Evolutionary conservation across 2,113 vertebrate genomes (phyloP).

Genomic region (Mugil cephalus): DNA sequence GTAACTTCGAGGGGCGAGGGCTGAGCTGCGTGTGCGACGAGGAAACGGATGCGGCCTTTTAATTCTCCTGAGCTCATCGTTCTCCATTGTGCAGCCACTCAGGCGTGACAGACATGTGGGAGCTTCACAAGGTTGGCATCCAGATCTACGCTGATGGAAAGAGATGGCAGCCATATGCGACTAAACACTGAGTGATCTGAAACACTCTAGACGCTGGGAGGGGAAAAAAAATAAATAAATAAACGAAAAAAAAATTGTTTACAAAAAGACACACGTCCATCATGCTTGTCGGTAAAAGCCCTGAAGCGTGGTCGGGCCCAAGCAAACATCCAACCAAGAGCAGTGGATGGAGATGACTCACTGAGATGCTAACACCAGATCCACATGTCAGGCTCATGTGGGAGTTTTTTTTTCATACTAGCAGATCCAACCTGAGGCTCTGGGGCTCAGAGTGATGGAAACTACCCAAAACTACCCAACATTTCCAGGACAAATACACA

Average conservation of each 20-base stretch:
- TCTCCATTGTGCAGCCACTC: constrained; percentile 48
- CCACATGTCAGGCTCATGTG: too few relatives aligned
- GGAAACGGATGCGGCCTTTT: constrained; percentile 31
- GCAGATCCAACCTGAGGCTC: too few relatives aligned
- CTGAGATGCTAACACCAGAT: too few relatives aligned
- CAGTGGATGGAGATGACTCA: too few relatives aligned
- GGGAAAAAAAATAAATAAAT: neutral
- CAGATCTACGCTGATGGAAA: constrained; percentile 71
- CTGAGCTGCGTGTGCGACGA: neutral
- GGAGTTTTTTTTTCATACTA: too few relatives aligned
- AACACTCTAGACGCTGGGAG: constrained; percentile 29
- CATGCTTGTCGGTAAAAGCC: constrained; percentile 1
- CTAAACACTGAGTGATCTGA: constrained; percentile 26
- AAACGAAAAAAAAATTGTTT: constrained; percentile 40
- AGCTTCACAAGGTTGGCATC: constrained; percentile 54
- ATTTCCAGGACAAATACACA: too few relatives aligned
- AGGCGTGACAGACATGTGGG: constrained; percentile 38
- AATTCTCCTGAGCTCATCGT: constrained; percentile 40
- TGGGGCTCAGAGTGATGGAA: too few relatives aligned
- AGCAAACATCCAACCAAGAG: constrained; percentile 6
- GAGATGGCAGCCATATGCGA: constrained; percentile 63
- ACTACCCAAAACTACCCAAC: too few relatives aligned
- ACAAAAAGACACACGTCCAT: constrained; percentile 24
- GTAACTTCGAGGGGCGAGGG: neutral
- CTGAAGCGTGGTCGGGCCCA: constrained; percentile 15